These are phyloP conservation scores for Eleutherodactylus coqui DNA, from an alignment of 2,797 vertebrate species.

Conservation along the genomic window DNA sequence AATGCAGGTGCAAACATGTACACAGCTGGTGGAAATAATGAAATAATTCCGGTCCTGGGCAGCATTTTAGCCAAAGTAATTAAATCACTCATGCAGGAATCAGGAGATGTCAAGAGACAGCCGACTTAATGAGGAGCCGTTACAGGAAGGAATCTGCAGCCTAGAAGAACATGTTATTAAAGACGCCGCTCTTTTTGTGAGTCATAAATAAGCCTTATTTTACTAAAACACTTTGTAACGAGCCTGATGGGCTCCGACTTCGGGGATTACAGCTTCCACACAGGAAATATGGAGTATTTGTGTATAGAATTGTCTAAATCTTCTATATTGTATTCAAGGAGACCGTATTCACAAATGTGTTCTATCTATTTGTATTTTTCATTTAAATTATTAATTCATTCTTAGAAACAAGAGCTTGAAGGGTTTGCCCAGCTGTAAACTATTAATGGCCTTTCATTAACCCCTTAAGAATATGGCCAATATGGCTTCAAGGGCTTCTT, in stretches of 20 bases:
- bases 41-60: conserved; percentile 50
- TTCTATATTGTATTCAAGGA: no score
- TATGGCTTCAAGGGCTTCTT: no score
- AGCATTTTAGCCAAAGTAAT: conserved; percentile 47
- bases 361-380: no score
- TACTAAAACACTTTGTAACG: not conserved
- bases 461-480: no score
- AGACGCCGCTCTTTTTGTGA: not conserved
- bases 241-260: not conserved
- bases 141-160: conserved; percentile 26
- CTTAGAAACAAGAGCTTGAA: no score
- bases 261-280: not conserved
- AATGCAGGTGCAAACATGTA: conserved; percentile 54
- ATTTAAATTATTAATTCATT: no score
- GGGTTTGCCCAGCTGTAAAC: no score
- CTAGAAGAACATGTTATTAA: not conserved
- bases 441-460: no score
- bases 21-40: conserved; percentile 56
- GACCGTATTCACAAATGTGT: no score
- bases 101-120: conserved; percentile 38
- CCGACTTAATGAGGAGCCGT: conserved; percentile 33
- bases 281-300: no score
- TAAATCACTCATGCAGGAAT: conserved; percentile 58
- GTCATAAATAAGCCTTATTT: not conserved
- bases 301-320: no score